Conservation (phyloP, 2,797 vertebrate species). For the Enteromius trimaculatus region DNA sequence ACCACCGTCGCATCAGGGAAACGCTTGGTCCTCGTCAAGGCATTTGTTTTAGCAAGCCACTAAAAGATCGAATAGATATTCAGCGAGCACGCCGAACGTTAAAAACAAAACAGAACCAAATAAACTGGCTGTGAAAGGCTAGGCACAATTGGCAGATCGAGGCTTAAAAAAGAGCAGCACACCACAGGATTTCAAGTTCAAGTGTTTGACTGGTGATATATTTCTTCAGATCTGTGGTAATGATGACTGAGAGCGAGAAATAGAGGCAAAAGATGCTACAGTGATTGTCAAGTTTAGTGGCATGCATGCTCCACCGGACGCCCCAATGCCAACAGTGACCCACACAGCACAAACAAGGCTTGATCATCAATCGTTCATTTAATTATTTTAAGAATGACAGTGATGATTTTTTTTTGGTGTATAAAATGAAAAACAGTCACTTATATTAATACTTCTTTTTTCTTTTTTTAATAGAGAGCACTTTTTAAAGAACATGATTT, state of each 20-base stretch:
- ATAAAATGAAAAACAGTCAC: constrained; percentile 69
- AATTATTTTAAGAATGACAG: neutral
- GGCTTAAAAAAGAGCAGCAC: constrained; percentile 59
- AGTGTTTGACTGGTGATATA: constrained; percentile 48
- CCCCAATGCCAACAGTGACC: constrained; percentile 52
- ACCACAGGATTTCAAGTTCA: constrained; percentile 61
- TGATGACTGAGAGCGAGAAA: constrained; percentile 22
- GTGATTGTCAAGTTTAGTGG: constrained; percentile 60
- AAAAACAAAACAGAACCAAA: constrained; percentile 15
- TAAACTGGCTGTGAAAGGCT: constrained; percentile 42
- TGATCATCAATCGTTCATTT: constrained; percentile 13
- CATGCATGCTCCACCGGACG: constrained; percentile 51
- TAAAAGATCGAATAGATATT: constrained; percentile 11
- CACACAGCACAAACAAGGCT: constrained; percentile 37
- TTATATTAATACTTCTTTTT: constrained; percentile 34
- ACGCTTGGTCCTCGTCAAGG: constrained; percentile 40
- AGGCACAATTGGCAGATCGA: constrained; percentile 61
- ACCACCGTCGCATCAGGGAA: constrained; percentile 39
- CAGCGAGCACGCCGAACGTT: neutral
- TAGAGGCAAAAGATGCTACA: constrained; percentile 34
- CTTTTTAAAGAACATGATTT: constrained; percentile 83
- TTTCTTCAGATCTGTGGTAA: constrained; percentile 47
- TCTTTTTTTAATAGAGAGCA: constrained; percentile 48
- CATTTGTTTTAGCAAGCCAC: constrained; percentile 39
- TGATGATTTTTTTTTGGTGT: constrained; percentile 10